A percentile compares a stretch with the other conserved stretches of the same genome.
Evolutionary conservation across 2,797 vertebrate species (phyloP).

Genomic region (Ptychadena robeensis): DNA sequence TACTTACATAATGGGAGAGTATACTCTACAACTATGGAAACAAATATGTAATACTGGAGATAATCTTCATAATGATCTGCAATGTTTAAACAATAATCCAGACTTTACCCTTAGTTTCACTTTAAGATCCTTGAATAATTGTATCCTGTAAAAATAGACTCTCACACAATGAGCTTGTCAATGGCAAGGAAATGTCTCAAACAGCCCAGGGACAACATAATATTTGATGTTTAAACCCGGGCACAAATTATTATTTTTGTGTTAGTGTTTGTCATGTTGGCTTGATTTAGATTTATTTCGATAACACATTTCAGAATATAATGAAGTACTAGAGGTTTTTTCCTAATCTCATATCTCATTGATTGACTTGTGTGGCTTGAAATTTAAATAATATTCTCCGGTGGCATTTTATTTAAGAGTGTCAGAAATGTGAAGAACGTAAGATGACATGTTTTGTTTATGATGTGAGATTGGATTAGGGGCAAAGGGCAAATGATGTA

Average conservation of each 20-base stretch:
- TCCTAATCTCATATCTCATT: conserved; percentile 16
- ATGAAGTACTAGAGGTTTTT: conserved; percentile 31
- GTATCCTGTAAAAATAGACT: background rate
- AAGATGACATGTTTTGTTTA: conserved; percentile 25
- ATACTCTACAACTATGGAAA: no score
- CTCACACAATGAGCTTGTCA: background rate
- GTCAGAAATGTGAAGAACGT: conserved; percentile 35
- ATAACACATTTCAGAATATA: conserved; percentile 26
- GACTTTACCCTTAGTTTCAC: no score
- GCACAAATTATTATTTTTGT: conserved; percentile 18
- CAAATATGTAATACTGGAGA: no score
- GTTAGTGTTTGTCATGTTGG: conserved; percentile 13
- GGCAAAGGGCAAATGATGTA: background rate
- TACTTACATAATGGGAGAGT: no score
- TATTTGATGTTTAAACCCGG: background rate
- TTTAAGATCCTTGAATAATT: background rate
- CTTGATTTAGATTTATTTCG: conserved; percentile 17
- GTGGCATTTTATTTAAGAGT: conserved; percentile 33
- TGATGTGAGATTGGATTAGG: conserved; percentile 39
- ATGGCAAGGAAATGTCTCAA: background rate
- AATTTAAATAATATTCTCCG: conserved; percentile 34
- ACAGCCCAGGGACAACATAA: background rate
- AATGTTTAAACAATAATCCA: no score
- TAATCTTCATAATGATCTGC: no score
- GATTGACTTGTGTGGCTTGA: conserved; percentile 25